phyloP scores from a whole-genome alignment of 2,113 vertebrate species.

The Ptyas mucosa region DNA sequence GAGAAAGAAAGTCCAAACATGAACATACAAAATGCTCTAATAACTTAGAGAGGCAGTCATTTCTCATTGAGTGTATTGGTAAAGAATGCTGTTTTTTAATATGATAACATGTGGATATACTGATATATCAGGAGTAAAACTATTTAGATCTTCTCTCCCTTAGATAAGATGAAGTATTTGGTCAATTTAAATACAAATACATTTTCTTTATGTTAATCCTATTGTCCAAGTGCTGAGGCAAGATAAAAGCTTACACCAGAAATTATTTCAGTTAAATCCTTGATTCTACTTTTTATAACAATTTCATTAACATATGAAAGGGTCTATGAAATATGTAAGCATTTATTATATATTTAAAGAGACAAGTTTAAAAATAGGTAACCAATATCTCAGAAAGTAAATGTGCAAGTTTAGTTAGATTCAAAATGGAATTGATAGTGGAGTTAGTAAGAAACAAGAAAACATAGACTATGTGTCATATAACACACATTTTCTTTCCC shows the following conservation, averaged over 20 bases:
- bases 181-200: background rate
- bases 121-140: background rate
- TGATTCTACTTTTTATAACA: background rate
- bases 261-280: background rate
- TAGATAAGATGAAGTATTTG: background rate
- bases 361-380: background rate
- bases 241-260: background rate
- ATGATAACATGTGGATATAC: background rate
- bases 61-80: slow-evolving; percentile 19
- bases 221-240: slow-evolving; percentile 8
- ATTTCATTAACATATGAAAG: background rate
- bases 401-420: background rate
- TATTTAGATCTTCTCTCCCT: background rate
- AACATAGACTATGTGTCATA: background rate
- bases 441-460: background rate
- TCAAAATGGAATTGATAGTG: background rate
- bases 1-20: slow-evolving; percentile 40
- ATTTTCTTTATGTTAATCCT: background rate
- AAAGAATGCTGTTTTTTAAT: slow-evolving; percentile 7
- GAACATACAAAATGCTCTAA: slow-evolving; percentile 46
- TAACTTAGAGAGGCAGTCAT: slow-evolving; percentile 24
- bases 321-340: background rate
- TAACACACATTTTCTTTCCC: background rate
- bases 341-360: background rate
- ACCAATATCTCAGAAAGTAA: background rate